phyloP scores from a whole-genome alignment of 2,888 invertebrate species.

The Melanotus villosus region DNA sequence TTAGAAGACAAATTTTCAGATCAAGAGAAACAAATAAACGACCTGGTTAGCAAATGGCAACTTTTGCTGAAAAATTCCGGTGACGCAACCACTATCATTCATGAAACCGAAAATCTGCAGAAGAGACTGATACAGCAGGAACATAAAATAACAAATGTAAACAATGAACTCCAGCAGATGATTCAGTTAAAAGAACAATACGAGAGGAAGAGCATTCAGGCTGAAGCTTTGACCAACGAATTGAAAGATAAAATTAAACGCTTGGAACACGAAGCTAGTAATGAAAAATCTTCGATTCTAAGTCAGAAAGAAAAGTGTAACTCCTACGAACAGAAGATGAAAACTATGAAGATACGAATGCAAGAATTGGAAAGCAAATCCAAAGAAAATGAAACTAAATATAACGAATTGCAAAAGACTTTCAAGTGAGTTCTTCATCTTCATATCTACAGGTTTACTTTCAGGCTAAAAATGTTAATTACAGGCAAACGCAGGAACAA shows the following conservation, averaged over 20 bases:
- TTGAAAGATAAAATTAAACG: constrained; percentile 56
- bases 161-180: constrained; percentile 5
- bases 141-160: constrained; percentile 6
- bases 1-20: constrained; percentile 58
- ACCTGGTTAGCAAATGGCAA: constrained; percentile 39
- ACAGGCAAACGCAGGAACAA: constrained; percentile 59
- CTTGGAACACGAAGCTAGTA: constrained; percentile 60
- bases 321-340: constrained; percentile 64
- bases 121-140: constrained; percentile 51
- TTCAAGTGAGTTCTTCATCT: constrained; percentile 13
- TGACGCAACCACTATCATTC: neutral
- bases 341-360: constrained; percentile 65
- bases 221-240: constrained; percentile 15
- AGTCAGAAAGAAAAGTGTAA: constrained; percentile 56
- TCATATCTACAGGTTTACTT: neutral
- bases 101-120: constrained; percentile 54
- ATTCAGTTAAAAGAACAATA: constrained; percentile 43
- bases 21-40: constrained; percentile 40
- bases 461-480: constrained; percentile 35
- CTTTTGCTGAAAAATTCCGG: constrained; percentile 18
- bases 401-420: constrained; percentile 57
- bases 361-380: constrained; percentile 67
- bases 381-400: constrained; percentile 65
- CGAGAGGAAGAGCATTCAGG: neutral
- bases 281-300: constrained; percentile 54